Conservation (phyloP, 2,888 invertebrate species). For the Acrocyrtus sp. region DNA sequence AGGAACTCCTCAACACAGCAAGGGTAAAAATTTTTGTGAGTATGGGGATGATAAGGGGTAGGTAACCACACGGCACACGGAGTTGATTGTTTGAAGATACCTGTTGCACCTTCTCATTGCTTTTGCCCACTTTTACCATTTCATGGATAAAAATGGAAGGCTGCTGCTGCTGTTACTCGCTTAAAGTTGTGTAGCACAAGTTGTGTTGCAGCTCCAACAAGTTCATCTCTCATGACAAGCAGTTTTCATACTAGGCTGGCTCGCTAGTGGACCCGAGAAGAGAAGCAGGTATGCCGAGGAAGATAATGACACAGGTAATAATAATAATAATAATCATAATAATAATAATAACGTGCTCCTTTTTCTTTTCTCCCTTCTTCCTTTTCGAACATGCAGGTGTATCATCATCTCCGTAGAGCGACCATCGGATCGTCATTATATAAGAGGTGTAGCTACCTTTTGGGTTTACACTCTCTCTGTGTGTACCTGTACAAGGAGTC, state of each 20-base stretch:
- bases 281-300: slow-evolving; percentile 16
- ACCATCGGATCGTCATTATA: slow-evolving; percentile 1
- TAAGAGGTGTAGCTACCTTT: too few species aligned
- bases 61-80: too few species aligned
- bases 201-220: background rate
- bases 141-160: slow-evolving; percentile 3
- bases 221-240: background rate
- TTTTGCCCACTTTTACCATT: background rate
- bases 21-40: background rate
- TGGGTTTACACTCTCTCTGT: background rate
- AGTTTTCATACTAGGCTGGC: background rate
- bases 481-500: background rate
- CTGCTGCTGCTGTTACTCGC: background rate
- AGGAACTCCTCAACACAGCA: background rate
- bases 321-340: slow-evolving; percentile 26
- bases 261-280: background rate
- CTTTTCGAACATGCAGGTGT: background rate
- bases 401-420: background rate
- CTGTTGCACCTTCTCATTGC: background rate
- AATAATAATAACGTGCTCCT: slow-evolving; percentile 37
- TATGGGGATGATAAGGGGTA: slow-evolving; percentile 9
- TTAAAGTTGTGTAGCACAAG: background rate
- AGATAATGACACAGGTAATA: slow-evolving; percentile 34
- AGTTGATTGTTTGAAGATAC: background rate
- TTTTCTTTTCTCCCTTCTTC: background rate